A percentile compares a stretch with the other conserved stretches of the same genome.
Evolutionary conservation across 2,888 invertebrate genomes (phyloP).

Genomic region (Mechanitis mazaeus): DNA sequence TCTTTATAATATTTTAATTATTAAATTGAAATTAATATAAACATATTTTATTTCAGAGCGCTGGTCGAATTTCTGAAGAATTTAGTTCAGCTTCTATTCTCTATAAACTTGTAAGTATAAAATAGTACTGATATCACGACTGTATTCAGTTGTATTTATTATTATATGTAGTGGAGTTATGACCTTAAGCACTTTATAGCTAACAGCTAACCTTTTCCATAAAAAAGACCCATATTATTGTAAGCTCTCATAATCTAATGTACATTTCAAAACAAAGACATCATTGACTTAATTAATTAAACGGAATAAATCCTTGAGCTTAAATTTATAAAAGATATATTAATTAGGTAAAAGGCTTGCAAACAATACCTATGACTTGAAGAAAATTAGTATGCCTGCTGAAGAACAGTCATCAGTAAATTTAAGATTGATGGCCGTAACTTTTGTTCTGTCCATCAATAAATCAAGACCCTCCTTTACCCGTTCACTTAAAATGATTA

Average conservation of each 20-base stretch:
- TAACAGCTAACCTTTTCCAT: no score
- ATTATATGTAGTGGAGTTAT: background rate
- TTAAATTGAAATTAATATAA: background rate
- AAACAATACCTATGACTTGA: background rate
- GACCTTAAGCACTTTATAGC: no score
- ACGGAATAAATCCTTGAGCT: no score
- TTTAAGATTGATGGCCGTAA: background rate
- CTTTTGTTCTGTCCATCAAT: conserved; percentile 4
- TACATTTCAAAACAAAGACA: no score
- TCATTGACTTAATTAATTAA: no score
- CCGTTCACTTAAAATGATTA: background rate
- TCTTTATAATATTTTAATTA: no score
- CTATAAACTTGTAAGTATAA: background rate
- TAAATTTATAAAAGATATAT: background rate
- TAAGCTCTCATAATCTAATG: no score
- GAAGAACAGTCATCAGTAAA: background rate
- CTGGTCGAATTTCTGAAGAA: background rate
- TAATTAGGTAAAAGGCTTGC: background rate
- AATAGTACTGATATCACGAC: background rate
- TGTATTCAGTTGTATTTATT: no score
- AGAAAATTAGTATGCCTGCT: background rate
- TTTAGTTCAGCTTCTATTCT: background rate
- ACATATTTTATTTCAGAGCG: background rate
- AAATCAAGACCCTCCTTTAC: background rate
- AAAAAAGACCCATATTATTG: no score